phyloP scores from a whole-genome alignment of 1,140 invertebrate species.

The Ptiloglossa arizonensis region DNA sequence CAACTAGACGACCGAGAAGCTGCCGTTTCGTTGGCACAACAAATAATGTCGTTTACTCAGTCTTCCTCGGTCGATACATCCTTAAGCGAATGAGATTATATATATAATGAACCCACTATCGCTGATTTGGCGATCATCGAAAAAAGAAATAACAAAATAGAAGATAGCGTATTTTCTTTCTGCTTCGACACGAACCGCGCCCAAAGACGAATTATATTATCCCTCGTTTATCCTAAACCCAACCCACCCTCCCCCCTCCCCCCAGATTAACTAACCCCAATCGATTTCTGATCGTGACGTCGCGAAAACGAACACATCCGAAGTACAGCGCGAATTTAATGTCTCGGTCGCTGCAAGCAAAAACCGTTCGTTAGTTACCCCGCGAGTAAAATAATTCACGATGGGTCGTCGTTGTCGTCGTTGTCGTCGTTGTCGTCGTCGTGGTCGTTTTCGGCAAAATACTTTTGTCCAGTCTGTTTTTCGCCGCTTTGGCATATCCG shows the following conservation, averaged over 20 bases:
- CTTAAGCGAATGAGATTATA: conserved; percentile 62
- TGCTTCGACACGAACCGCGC: background rate
- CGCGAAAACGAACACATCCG: background rate
- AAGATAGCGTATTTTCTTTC: background rate
- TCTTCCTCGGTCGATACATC: conserved; percentile 50
- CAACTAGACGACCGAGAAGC: background rate
- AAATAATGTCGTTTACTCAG: background rate
- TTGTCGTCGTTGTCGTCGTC: background rate
- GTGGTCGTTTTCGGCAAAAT: background rate
- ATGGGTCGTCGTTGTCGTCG: background rate
- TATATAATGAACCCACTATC: too few species aligned
- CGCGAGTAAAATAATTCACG: background rate
- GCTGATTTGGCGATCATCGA: conserved; percentile 34
- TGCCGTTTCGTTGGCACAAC: conserved; percentile 12
- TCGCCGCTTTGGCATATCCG: conserved; percentile 2
- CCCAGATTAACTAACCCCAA: too few species aligned
- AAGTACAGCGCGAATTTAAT: background rate
- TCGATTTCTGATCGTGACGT: background rate
- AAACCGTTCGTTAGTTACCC: background rate
- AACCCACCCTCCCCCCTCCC: too few species aligned
- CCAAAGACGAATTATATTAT: background rate
- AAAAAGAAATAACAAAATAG: conserved; percentile 42
- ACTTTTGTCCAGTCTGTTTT: background rate
- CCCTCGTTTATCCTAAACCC: background rate
- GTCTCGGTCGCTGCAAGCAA: background rate